Evolutionary conservation across 1,140 invertebrate genomes (phyloP).

Genomic region (Ceratosolen fusciceps): DNA sequence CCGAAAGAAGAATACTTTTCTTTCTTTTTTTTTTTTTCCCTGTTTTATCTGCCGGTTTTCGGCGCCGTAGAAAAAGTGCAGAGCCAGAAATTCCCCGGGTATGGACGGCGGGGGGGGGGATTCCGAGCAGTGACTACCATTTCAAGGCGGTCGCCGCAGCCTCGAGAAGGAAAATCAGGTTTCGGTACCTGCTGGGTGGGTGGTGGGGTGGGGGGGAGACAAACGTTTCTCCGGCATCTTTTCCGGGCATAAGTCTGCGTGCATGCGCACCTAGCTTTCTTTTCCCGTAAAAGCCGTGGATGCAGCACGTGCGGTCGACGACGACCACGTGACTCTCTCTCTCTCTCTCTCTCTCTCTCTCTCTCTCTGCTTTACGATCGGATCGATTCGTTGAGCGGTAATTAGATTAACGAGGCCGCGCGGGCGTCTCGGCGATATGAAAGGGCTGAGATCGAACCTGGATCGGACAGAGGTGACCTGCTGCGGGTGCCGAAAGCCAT

Average conservation of each 20-base stretch:
- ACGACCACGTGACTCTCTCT: not conserved
- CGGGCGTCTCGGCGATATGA: too few relatives aligned
- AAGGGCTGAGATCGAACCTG: too few relatives aligned
- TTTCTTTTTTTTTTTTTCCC: too few relatives aligned
- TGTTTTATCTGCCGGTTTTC: not conserved
- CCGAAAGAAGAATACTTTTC: not conserved
- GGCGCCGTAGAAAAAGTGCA: not conserved
- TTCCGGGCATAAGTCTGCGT: not conserved
- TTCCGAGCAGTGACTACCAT: slow-evolving; percentile 21
- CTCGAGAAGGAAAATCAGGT: slow-evolving; percentile 42
- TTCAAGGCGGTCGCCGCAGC: slow-evolving; percentile 13
- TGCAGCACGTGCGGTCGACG: not conserved
- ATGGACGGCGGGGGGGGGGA: too few relatives aligned
- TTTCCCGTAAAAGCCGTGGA: not conserved
- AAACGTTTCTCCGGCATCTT: slow-evolving; percentile 9
- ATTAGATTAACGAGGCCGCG: not conserved
- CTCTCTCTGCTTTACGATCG: slow-evolving; percentile 4
- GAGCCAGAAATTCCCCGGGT: slow-evolving; percentile 8
- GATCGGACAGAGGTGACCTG: too few relatives aligned
- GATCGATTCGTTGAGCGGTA: not conserved
- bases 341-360: too few relatives aligned
- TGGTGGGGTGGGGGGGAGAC: not conserved
- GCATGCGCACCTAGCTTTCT: not conserved
- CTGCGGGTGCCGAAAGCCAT: too few relatives aligned
- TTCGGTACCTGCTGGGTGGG: not conserved